Conservation (phyloP, 2,113 vertebrate species). For the Conger conger region DNA sequence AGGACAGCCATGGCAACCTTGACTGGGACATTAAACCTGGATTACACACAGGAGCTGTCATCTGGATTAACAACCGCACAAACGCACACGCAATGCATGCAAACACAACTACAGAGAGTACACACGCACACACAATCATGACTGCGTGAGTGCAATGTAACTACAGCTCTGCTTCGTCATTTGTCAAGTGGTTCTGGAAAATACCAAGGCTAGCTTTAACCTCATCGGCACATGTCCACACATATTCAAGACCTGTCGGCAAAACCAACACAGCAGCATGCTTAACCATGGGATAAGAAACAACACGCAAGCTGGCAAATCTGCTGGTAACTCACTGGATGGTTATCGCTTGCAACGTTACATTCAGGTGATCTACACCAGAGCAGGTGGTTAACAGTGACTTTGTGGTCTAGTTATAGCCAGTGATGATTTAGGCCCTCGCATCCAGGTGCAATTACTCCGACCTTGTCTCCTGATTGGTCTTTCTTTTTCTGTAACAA, state of each 20-base stretch:
- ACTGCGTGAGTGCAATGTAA: neutral
- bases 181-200: neutral
- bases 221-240: neutral
- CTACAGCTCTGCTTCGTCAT: neutral
- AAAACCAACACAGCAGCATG: neutral
- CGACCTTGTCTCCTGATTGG: neutral
- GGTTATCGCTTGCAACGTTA: neutral
- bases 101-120: neutral
- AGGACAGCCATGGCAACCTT: conserved; percentile 47
- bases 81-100: neutral
- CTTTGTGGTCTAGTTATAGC: neutral
- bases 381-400: neutral
- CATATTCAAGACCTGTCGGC: neutral
- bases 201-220: neutral
- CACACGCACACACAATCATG: neutral
- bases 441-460: neutral
- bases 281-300: neutral
- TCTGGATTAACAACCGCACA: conserved; percentile 12
- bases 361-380: neutral
- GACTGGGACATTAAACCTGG: neutral
- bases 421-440: neutral
- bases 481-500: neutral
- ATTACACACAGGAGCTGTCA: neutral
- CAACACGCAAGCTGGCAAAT: neutral
- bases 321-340: neutral